These are phyloP conservation scores for Rhinatrema bivittatum DNA, from an alignment of 2,797 vertebrate genomes.

Conservation along the genomic window DNA sequence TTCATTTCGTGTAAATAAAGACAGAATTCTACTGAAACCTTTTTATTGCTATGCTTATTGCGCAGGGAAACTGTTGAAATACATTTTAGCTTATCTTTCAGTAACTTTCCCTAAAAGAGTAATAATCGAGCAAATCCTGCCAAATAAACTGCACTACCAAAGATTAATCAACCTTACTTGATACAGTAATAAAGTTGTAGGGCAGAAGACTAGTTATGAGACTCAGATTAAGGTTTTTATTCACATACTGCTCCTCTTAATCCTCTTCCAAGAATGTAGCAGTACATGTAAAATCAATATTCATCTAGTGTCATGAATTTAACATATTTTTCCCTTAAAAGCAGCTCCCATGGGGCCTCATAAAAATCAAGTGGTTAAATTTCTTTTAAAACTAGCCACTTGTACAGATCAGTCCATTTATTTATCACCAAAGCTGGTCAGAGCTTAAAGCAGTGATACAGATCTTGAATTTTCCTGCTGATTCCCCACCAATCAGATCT, in stretches of 20 bases:
- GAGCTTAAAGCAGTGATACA: not conserved
- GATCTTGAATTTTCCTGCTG: not conserved
- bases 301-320: conserved; percentile 29
- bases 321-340: conserved; percentile 28
- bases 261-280: not conserved
- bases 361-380: conserved; percentile 35
- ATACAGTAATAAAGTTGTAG: not conserved
- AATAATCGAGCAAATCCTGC: not conserved
- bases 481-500: not conserved
- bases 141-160: not conserved
- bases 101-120: not conserved
- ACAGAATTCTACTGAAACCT: conserved; percentile 3
- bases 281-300: conserved; percentile 36
- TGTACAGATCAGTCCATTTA: conserved; percentile 32
- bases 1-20: too few relatives aligned
- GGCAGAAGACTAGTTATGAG: not conserved
- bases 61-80: too few relatives aligned
- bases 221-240: not conserved
- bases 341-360: conserved; percentile 17
- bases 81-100: not conserved
- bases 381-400: conserved; percentile 31
- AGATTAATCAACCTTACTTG: not conserved
- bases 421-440: conserved; percentile 27
- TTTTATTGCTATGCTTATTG: not conserved
- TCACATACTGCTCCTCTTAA: not conserved